Evolutionary conservation across 2,797 vertebrate species (phyloP).

Genomic region (Cuniculus paca): DNA sequence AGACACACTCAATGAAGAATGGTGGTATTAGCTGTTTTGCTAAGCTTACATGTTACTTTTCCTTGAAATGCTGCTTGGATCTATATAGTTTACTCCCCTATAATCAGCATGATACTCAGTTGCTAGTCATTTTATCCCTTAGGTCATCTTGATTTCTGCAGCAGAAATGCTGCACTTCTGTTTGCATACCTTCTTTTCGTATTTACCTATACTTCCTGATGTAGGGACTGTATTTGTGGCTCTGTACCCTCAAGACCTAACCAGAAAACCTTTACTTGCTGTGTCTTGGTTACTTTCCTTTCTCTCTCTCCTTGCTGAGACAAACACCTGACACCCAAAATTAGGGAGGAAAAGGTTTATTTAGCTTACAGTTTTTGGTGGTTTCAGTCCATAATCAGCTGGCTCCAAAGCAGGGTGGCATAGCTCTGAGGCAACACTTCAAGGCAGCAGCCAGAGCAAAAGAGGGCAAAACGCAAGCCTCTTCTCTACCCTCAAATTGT

Average conservation of each 20-base stretch:
- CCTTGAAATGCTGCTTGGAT: conserved; percentile 4
- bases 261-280: not conserved
- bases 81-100: not conserved
- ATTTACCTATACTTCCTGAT: not conserved
- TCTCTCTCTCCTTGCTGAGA: too few relatives aligned
- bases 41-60: not conserved
- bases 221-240: not conserved
- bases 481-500: too few relatives aligned
- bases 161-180: not conserved
- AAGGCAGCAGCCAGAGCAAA: too few relatives aligned
- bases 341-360: too few relatives aligned
- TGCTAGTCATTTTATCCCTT: not conserved
- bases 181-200: not conserved
- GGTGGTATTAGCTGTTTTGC: not conserved
- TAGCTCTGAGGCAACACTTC: too few relatives aligned
- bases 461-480: too few relatives aligned
- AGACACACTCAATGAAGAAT: not conserved
- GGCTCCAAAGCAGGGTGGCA: too few relatives aligned
- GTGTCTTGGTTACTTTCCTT: too few relatives aligned
- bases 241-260: not conserved
- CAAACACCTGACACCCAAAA: too few relatives aligned
- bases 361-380: too few relatives aligned
- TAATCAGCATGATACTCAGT: not conserved
- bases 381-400: too few relatives aligned
- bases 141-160: not conserved